phyloP scores from a whole-genome alignment of 2,888 invertebrate species.

The Caenorhabditis sinica region DNA sequence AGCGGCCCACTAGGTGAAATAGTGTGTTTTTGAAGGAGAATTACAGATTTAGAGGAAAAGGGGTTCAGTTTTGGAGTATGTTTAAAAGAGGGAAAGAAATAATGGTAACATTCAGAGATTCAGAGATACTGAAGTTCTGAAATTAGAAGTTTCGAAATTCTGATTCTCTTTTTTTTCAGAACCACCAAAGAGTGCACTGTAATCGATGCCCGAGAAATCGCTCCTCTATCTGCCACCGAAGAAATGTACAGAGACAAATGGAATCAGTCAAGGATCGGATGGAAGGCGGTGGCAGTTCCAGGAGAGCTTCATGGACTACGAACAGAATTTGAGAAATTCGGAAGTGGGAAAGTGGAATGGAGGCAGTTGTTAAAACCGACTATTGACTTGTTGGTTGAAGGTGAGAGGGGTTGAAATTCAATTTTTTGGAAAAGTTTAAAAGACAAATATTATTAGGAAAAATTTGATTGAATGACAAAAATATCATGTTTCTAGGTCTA shows the following conservation, averaged over 20 bases:
- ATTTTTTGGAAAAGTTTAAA: background rate
- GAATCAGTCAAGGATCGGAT: conserved; percentile 79
- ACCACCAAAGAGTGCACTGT: conserved; percentile 79
- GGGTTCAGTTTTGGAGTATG: too few species aligned
- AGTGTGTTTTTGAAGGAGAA: too few species aligned
- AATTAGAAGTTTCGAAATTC: background rate
- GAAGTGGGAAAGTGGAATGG: conserved; percentile 77
- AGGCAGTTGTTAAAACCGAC: conserved; percentile 79
- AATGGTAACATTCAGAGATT: background rate
- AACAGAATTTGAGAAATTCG: conserved; percentile 78
- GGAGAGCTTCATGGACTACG: conserved; percentile 81
- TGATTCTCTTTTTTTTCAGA: conserved; percentile 58
- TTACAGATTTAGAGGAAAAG: too few species aligned
- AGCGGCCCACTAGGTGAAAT: too few species aligned
- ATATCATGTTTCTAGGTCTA: too few species aligned
- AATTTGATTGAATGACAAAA: too few species aligned
- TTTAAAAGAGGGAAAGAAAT: too few species aligned
- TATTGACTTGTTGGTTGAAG: conserved; percentile 81
- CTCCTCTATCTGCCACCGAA: conserved; percentile 86
- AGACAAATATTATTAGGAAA: background rate
- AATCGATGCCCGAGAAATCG: conserved; percentile 85
- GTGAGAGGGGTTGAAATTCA: conserved; percentile 26
- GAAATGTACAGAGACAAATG: conserved; percentile 83
- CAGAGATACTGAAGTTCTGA: background rate
- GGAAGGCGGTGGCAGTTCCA: conserved; percentile 81